Base-by-base conservation (phyloP, 2,888 invertebrate species). In the Temnothorax unifasciatus region DNA sequence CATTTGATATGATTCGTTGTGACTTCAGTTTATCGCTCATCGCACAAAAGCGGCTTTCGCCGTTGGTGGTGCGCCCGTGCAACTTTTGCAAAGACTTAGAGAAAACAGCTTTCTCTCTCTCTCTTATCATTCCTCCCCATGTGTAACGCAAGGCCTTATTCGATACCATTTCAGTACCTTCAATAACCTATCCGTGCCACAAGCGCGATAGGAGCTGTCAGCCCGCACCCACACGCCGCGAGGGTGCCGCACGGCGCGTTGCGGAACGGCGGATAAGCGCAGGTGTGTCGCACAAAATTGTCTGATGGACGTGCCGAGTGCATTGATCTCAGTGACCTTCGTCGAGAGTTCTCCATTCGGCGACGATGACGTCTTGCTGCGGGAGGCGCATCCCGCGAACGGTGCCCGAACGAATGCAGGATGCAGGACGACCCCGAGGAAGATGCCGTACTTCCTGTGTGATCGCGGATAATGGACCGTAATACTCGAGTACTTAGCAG, bases 121-220 rank as follows among this genome's bases (percentile, higher is more conserved):
- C 87, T 92, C 25, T 92, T 92, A 92, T 92, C 92, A 89, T 87
- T 83, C 85, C 87, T 89, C 89, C 88, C 89, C 13, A 15, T 29
- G 84, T 89, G 87, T 84, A 84, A 85, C 73, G 75, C 87, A 85
- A 85, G 85, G 84, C 87, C 92, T 92, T 92, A 92, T 92, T 92
- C 92, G 92, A 92, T 92, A 93, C 93, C 93, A 92, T 93, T 94
- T 93, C 93, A 93, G 92, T 92, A 93, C 92, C 92, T 92, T 92
- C 93, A 93, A 93, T 93, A 93, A 93, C 89, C 93, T 93, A 94
- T 91, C 90, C 88, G 83, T 87, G 90, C 90, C 91, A 90, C 92
- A 91, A 38, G 21, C n/a, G 89, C 90, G 93, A 93, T 93, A 91
- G 91, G 90, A 90, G 90, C 92, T 93, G 92, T 93, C 93, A 91